Evolutionary conservation across 2,888 invertebrate genomes (phyloP).

Genomic region (Rhodophaea formosa): DNA sequence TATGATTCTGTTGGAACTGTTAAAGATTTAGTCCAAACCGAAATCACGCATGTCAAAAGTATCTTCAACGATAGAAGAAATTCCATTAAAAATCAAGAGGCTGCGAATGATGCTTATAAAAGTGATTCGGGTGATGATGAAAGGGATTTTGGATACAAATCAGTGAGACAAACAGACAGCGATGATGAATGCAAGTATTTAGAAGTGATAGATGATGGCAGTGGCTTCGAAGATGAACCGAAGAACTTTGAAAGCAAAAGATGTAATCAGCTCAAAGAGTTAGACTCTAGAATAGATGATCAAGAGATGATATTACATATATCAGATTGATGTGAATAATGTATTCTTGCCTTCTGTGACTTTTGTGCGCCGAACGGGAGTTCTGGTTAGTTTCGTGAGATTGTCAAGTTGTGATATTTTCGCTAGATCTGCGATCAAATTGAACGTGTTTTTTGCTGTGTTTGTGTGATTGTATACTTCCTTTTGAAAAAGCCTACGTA

Average conservation of each 20-base stretch:
- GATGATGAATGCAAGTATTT: conserved; percentile 67
- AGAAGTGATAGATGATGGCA: conserved; percentile 71
- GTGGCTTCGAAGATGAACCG: conserved; percentile 47
- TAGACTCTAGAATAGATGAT: conserved; percentile 35
- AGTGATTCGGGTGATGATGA: conserved; percentile 50
- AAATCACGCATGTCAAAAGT: conserved; percentile 48
- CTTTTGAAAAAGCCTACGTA: background rate
- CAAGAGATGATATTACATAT: conserved; percentile 36
- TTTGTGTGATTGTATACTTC: background rate
- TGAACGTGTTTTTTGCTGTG: background rate
- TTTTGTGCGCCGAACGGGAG: background rate
- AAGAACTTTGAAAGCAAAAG: conserved; percentile 30
- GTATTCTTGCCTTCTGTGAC: conserved; percentile 5
- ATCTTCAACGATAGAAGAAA: conserved; percentile 49
- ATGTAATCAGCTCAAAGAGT: conserved; percentile 36
- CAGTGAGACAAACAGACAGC: conserved; percentile 54
- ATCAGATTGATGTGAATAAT: conserved; percentile 35
- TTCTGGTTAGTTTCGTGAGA: background rate
- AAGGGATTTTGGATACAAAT: conserved; percentile 42
- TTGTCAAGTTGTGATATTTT: conserved; percentile 4
- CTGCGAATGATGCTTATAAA: conserved; percentile 47
- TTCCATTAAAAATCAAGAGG: conserved; percentile 44
- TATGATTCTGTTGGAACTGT: conserved; percentile 62
- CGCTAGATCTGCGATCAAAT: background rate
- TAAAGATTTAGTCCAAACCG: conserved; percentile 48